A percentile compares a stretch with the other conserved stretches of the same genome.
phyloP scores from a whole-genome alignment of 2,888 invertebrate genomes.

The Epinotia nisella region DNA sequence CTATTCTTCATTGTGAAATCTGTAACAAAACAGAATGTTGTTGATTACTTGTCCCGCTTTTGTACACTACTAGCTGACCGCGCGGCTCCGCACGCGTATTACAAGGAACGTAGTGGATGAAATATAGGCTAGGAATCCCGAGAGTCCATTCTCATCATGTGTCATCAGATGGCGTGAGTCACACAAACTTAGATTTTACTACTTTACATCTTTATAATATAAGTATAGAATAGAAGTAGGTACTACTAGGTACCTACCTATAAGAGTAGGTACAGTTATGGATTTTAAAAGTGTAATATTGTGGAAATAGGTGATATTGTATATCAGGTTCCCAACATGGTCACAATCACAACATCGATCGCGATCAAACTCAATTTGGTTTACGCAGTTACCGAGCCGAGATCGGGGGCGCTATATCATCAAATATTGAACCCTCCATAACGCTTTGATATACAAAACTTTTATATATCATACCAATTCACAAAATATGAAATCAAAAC shows the following conservation, averaged over 20 bases:
- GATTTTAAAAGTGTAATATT: not conserved
- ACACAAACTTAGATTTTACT: no score
- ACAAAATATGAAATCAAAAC: not conserved
- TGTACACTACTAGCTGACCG: not conserved
- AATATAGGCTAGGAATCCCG: no score
- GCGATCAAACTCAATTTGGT: constrained; percentile 62
- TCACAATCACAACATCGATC: constrained; percentile 51
- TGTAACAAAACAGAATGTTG: constrained; percentile 49
- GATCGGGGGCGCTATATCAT: constrained; percentile 21
- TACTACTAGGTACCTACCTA: no score
- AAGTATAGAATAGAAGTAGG: no score
- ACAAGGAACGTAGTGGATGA: no score
- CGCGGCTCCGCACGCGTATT: no score
- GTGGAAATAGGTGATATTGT: not conserved
- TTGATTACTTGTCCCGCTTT: not conserved
- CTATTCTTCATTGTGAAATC: constrained; percentile 67
- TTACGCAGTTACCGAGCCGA: constrained; percentile 58
- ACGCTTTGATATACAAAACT: constrained; percentile 13
- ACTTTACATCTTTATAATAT: no score
- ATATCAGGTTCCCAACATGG: constrained; percentile 16
- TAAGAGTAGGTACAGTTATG: not conserved
- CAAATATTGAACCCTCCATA: constrained; percentile 9
- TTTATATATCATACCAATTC: not conserved
- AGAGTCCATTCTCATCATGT: no score
- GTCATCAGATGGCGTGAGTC: no score